Evolutionary conservation across 2,113 vertebrate species (phyloP).

Genomic region (Neogobius melanostomus): DNA sequence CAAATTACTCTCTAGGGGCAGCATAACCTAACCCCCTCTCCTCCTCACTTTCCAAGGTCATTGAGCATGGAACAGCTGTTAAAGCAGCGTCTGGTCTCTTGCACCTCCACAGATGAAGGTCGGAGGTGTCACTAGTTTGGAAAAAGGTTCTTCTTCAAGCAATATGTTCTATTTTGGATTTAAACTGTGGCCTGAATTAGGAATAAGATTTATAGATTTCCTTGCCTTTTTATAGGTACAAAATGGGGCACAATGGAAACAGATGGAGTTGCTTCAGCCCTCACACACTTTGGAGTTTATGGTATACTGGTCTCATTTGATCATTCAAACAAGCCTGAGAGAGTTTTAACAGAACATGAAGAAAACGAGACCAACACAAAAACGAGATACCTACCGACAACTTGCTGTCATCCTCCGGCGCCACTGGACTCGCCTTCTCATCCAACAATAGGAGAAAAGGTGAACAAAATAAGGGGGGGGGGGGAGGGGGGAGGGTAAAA

Average conservation of each 20-base stretch:
- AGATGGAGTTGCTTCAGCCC: slow-evolving; percentile 77
- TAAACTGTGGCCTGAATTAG: slow-evolving; percentile 3
- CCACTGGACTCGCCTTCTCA: slow-evolving; percentile 76
- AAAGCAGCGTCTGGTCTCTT: slow-evolving; percentile 23
- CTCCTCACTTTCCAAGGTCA: slow-evolving; percentile 29
- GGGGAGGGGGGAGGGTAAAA: slow-evolving; percentile 35
- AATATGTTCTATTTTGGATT: too few species aligned
- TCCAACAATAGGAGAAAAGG: slow-evolving; percentile 66
- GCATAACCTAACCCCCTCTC: slow-evolving; percentile 10
- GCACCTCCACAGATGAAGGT: slow-evolving; percentile 49
- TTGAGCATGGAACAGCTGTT: slow-evolving; percentile 52
- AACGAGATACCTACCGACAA: slow-evolving; percentile 78
- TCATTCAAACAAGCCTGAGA: slow-evolving; percentile 30
- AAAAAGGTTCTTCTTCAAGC: too few species aligned
- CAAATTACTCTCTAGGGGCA: slow-evolving; percentile 4
- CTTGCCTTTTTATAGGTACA: slow-evolving; percentile 13
- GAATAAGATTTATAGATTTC: slow-evolving; percentile 8
- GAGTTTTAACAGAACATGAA: slow-evolving; percentile 36
- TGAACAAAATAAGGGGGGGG: slow-evolving; percentile 18
- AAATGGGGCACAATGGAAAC: slow-evolving; percentile 33
- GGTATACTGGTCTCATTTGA: slow-evolving; percentile 54
- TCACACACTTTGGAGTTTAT: slow-evolving; percentile 61
- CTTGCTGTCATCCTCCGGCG: slow-evolving; percentile 77
- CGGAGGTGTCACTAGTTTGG: slow-evolving; percentile 57
- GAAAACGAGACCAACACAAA: slow-evolving; percentile 53